These are phyloP conservation scores for Diplodus puntazzo DNA, from an alignment of 2,797 vertebrate species.

Conservation along the genomic window DNA sequence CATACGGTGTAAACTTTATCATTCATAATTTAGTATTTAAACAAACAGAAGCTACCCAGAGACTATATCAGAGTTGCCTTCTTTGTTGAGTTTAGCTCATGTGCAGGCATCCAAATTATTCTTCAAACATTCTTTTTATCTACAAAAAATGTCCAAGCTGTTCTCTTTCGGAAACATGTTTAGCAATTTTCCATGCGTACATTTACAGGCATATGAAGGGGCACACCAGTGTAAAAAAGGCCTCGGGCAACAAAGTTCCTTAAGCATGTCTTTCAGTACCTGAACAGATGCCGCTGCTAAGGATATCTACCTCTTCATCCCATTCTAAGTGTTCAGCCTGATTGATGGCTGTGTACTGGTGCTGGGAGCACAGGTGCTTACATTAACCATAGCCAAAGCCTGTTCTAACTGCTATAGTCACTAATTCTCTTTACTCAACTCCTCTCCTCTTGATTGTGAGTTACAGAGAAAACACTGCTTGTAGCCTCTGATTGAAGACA, in stretches of 20 bases:
- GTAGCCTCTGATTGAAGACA: neutral
- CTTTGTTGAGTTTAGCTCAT: neutral
- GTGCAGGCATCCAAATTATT: neutral
- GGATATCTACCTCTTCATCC: neutral
- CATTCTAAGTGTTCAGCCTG: neutral
- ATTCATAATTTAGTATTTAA: constrained; percentile 16
- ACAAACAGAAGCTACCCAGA: neutral
- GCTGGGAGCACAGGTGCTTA: neutral
- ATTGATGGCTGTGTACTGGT: neutral
- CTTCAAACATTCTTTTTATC: neutral
- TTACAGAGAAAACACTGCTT: neutral
- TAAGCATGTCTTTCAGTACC: constrained; percentile 4
- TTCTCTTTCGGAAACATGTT: neutral
- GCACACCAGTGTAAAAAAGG: neutral
- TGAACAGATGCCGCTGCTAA: neutral
- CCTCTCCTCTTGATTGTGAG: no score
- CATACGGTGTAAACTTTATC: constrained; percentile 21
- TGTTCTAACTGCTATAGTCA: neutral
- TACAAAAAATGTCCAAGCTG: neutral
- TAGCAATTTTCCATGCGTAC: neutral
- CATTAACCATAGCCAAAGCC: neutral
- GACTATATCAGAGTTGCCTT: neutral
- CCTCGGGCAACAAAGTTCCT: constrained; percentile 9
- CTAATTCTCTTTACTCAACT: no score
- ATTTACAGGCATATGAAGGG: constrained; percentile 5